Percentiles rank a stretch among this genome's conserved stretches.
These are phyloP conservation scores for Archegozetes longisetosus DNA, from an alignment of 1,140 invertebrate species.

Conservation along the genomic window DNA sequence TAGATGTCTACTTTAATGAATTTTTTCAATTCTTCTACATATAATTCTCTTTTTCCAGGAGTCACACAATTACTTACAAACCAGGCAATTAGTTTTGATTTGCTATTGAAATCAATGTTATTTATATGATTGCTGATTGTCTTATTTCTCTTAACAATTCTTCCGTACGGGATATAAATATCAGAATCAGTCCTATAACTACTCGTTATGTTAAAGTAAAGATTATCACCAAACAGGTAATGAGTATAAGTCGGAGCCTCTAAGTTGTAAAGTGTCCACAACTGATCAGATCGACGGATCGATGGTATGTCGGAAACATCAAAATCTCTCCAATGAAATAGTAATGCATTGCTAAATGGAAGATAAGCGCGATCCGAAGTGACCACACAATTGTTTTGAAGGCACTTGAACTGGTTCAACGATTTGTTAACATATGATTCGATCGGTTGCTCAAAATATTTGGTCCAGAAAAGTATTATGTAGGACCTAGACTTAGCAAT, in stretches of 20 bases:
- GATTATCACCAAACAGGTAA: slow-evolving; percentile 10
- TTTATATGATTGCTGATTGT: background rate
- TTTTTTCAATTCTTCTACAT: slow-evolving; percentile 37
- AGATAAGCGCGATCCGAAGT: slow-evolving; percentile 17
- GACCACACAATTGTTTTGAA: too few species aligned
- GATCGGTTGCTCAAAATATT: too few species aligned
- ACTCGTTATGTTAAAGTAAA: slow-evolving; percentile 42
- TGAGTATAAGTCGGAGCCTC: slow-evolving; percentile 22
- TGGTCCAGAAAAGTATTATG: too few species aligned
- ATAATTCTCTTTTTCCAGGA: slow-evolving; percentile 35
- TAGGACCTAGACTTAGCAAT: too few species aligned
- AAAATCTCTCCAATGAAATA: slow-evolving; percentile 22
- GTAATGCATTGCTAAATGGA: slow-evolving; percentile 14
- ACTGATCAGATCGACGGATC: slow-evolving; percentile 14
- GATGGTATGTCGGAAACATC: slow-evolving; percentile 25
- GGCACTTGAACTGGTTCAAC: too few species aligned
- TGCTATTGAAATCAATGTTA: slow-evolving; percentile 12
- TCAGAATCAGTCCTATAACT: slow-evolving; percentile 40
- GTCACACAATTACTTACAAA: slow-evolving; percentile 45
- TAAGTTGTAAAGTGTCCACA: slow-evolving; percentile 22
- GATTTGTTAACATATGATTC: too few species aligned
- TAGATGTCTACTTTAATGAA: slow-evolving; percentile 47
- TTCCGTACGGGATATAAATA: slow-evolving; percentile 32
- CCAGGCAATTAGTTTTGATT: slow-evolving; percentile 35
- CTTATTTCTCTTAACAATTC: slow-evolving; percentile 14